Evolutionary conservation across 2,888 invertebrate species (phyloP), one percentile per base, ranked within the genome.

Genomic region (Plagodis pulveraria): DNA sequence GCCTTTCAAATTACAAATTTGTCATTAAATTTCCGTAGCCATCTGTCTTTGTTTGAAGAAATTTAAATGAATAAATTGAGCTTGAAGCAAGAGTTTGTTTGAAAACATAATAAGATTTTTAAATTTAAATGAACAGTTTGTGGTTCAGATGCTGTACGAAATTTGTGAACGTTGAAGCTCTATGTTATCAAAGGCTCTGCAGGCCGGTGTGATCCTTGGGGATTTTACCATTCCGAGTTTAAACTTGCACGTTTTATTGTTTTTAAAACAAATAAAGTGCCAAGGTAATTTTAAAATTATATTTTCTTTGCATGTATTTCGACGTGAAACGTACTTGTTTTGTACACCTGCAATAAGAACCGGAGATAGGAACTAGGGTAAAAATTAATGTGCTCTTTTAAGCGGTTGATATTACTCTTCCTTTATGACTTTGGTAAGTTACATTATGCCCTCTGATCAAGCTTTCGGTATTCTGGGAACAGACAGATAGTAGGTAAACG

Each of bases 161-260:
- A 78, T 81, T 81, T 76, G 74, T 72, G 73, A 75, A 70, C 68
- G 74, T 72, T 67, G 70, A 64, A 71, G 50, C 63, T 60, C 65
- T 62, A 60, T 67, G 80, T 83, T 84, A 84, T 84, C 84, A 84
- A 80, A 81, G 76, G 76, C 76, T 65, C 71, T 77, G 80, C 85
- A 85, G 82, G 76, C 79, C 70, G 65, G 58, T 63, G 74, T 70
- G 74, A 76, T 78, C 75, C 77, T 66, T 56, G 51, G 74, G 79
- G 80, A 80, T 81, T 81, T 74, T 71, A 77, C 48, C 62, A 57
- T 75, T 73, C 73, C 64, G 74, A 77, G 78, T 80, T 79, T 74
- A 77, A 71, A 73, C 67, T 73, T 80, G 74, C 77, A 73, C 81
- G 76, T 80, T 78, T 78, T 68, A 76, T 74, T 56, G 46, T 58